Percentiles rank a stretch among this genome's conserved stretches.
Evolutionary conservation across 1,140 invertebrate species (phyloP).

Genomic region (Drosophila sechellia): DNA sequence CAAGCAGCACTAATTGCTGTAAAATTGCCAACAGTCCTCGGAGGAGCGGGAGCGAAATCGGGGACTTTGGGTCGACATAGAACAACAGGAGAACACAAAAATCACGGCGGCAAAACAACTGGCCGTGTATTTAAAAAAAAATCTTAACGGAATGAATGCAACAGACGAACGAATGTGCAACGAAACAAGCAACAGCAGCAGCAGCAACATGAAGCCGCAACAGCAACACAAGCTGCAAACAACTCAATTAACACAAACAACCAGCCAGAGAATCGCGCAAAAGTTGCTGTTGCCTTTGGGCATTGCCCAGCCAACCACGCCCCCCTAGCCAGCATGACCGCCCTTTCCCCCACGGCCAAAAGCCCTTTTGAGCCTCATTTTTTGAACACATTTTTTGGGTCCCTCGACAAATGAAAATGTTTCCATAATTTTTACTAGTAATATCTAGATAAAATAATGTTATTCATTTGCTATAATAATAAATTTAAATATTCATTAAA

Average conservation of each 20-base stretch:
- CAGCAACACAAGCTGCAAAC: conserved; percentile 61
- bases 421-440: no score
- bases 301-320: conserved; percentile 20
- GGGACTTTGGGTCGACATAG: conserved; percentile 25
- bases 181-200: conserved; percentile 35
- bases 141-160: conserved; percentile 57
- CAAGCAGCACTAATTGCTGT: conserved; percentile 75
- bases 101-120: conserved; percentile 24
- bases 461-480: no score
- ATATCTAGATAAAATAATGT: no score
- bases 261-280: conserved; percentile 37
- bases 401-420: conserved; percentile 35
- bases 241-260: conserved; percentile 72
- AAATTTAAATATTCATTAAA: no score
- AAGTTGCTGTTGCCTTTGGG: conserved; percentile 28
- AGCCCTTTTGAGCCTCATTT: conserved; percentile 13
- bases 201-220: conserved; percentile 35
- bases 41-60: background rate
- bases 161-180: conserved; percentile 26
- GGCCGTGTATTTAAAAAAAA: conserved; percentile 39
- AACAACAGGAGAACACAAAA: conserved; percentile 56
- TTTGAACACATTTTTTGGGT: conserved; percentile 7
- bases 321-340: conserved; percentile 24
- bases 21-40: conserved; percentile 54
- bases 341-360: conserved; percentile 8